Evolutionary conservation across 1,140 invertebrate species (phyloP), one percentile per base, ranked within the genome.

Genomic region (Magallana angulata): DNA sequence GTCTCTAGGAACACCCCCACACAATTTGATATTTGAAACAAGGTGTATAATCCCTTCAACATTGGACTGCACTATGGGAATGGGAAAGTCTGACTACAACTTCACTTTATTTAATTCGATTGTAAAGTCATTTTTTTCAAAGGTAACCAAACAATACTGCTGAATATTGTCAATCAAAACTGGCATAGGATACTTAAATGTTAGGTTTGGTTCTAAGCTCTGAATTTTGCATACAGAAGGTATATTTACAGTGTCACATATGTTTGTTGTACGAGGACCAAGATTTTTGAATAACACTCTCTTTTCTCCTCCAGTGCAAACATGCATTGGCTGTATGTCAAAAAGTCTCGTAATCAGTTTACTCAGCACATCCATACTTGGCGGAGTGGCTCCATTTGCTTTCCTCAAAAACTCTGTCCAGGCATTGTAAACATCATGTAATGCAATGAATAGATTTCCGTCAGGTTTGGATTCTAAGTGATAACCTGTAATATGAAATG

Each of bases 161-260:
- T 71, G 64, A 12, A 16, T 16, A 30, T 48, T 36, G 12, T 64
- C 24, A 62, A 84, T 62, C 24, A 36, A 36, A 36, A 71, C 24
- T 8, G 64, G 64, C 3, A 84, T 64, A 3, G 58, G 24, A 60
- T 18, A 71, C 1, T 71, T 71, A 30, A 71, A 71, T 71, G 18
- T 71, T 1, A 71, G 64, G 64, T 85, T 71, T 5, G 59, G 58
- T 71, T 68, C 62, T 82, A 11, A 56, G 5, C 14, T 56, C 48
- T 82, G 80, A 57, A 82, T 82, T 30, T 82, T n/a, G 80, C 80
- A 82, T 18, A 82, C 80, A 82, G 36, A 82, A 16, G 80, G 80
- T 82, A 82, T 56, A 82, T 56, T 82, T 56, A 57, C 56, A 24
- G 48, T 82, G 12, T 8, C 12, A 24, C 24, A 18, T 56, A n/a